Conservation (phyloP, 2,113 vertebrate genomes). For the Poicephalus meyeri region DNA sequence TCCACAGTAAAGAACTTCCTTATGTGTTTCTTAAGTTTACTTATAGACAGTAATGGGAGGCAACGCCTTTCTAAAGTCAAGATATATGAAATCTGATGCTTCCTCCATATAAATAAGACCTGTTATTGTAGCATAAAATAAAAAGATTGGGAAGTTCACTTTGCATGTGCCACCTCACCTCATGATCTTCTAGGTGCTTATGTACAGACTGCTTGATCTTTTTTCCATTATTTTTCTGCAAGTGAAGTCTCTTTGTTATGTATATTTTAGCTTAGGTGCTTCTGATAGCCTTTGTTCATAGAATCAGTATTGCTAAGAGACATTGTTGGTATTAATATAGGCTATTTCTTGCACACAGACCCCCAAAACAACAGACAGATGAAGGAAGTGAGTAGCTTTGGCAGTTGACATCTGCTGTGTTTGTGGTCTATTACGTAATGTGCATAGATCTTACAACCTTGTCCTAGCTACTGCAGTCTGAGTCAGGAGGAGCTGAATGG, state of each 20-base stretch:
- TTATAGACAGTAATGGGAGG: background rate
- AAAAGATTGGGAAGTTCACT: background rate
- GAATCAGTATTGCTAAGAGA: background rate
- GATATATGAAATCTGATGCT: background rate
- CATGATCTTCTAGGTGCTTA: background rate
- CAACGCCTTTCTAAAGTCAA: background rate
- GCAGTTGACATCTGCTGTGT: background rate
- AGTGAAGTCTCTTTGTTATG: background rate
- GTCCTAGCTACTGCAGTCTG: background rate
- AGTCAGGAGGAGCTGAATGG: background rate
- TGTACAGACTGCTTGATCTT: background rate
- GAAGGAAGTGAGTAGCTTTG: background rate
- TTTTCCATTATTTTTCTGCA: background rate
- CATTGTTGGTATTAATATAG: background rate
- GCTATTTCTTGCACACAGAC: background rate
- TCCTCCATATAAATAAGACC: background rate
- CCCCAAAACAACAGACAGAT: background rate
- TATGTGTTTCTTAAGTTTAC: background rate
- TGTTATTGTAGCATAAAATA: background rate
- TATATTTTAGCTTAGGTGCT: background rate
- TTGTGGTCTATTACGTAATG: accelerated
- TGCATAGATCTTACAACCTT: background rate
- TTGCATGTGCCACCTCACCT: background rate
- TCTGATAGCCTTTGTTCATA: background rate
- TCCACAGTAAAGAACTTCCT: too few relatives aligned